Conservation (phyloP, 1,140 invertebrate species). For the Acyrthosiphon pisum region DNA sequence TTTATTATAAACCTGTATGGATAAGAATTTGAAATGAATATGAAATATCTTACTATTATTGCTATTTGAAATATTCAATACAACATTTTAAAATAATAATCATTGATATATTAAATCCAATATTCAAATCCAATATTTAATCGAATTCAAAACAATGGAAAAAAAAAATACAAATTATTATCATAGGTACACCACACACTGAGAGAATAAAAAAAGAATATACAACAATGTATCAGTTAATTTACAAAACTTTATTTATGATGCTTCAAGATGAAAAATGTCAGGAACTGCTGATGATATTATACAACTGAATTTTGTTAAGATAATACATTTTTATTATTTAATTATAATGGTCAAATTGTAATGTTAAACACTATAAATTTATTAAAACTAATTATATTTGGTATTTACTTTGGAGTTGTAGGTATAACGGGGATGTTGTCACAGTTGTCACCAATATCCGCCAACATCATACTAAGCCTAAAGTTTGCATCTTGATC, state of each 20-base stretch:
- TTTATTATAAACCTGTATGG: not conserved
- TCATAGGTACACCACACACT: not conserved
- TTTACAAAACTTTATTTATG: not conserved
- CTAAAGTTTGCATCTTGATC: constrained; percentile 35
- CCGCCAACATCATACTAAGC: constrained; percentile 23
- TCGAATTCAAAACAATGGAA: not conserved
- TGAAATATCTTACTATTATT: not conserved
- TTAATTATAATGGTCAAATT: not conserved
- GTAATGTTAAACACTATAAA: not conserved
- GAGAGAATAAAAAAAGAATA: not conserved
- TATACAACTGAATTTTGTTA: not conserved
- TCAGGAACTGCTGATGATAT: not conserved
- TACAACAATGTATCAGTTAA: not conserved
- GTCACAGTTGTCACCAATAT: not conserved
- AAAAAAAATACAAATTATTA: not conserved
- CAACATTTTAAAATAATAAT: not conserved
- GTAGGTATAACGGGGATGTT: not conserved
- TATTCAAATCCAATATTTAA: not conserved
- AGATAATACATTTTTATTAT: not conserved
- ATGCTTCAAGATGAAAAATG: not conserved
- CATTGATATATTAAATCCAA: not conserved
- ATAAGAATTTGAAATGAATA: not conserved
- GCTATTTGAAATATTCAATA: not conserved
- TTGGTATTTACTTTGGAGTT: constrained; percentile 32
- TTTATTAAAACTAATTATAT: not conserved